Conservation (phyloP, 2,797 vertebrate genomes). For the Poeciliopsis presidionis region DNA sequence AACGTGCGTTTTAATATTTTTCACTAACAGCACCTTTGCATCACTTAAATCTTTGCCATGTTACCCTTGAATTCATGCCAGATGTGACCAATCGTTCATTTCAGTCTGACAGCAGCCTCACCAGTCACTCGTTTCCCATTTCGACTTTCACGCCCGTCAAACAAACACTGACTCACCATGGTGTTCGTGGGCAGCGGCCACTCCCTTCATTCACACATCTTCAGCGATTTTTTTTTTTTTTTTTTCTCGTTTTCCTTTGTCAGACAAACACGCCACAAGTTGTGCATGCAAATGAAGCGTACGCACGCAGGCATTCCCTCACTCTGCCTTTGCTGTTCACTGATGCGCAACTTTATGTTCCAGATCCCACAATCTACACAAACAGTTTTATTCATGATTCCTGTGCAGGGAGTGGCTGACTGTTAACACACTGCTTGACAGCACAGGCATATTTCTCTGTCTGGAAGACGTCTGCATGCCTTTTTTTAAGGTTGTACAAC, state of each 20-base stretch:
- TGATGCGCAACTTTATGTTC: slow-evolving; percentile 61
- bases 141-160: slow-evolving; percentile 57
- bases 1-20: neutral
- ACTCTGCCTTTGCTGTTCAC: slow-evolving; percentile 54
- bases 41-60: neutral
- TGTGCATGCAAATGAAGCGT: slow-evolving; percentile 48
- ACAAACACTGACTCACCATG: slow-evolving; percentile 58
- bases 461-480: slow-evolving; percentile 55
- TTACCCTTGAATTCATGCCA: slow-evolving; percentile 14
- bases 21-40: neutral
- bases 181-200: slow-evolving; percentile 32
- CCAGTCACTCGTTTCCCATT: slow-evolving; percentile 33
- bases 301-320: slow-evolving; percentile 33
- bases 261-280: slow-evolving; percentile 12
- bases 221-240: slow-evolving; percentile 1
- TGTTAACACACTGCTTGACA: slow-evolving; percentile 59
- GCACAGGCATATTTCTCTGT: slow-evolving; percentile 60
- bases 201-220: slow-evolving; percentile 56
- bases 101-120: slow-evolving; percentile 23
- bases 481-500: slow-evolving; percentile 34
- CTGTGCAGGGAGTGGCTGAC: slow-evolving; percentile 39
- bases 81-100: slow-evolving; percentile 3
- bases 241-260: slow-evolving; percentile 37
- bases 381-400: slow-evolving; percentile 72
- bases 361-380: slow-evolving; percentile 57